Percentiles rank a stretch among this genome's conserved stretches.
Evolutionary conservation across 2,113 vertebrate genomes (phyloP).

Genomic region (Onychostruthus taczanowskii): DNA sequence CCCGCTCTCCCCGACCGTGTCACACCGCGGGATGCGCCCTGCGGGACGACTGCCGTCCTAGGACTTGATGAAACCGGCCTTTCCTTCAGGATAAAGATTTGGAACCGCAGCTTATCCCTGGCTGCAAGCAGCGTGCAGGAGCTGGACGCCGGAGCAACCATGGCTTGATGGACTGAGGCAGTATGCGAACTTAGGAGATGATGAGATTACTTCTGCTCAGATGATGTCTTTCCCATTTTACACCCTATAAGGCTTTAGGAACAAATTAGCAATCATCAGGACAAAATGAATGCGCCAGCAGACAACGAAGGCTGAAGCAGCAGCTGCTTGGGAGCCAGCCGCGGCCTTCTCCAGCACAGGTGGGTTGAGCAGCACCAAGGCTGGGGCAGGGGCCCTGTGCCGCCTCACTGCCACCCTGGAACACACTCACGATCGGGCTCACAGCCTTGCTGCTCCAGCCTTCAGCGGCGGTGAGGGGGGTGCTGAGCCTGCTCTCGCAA

Average conservation of each 20-base stretch:
- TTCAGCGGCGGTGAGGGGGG: too few relatives aligned
- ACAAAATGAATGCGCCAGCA: background rate
- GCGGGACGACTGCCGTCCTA: background rate
- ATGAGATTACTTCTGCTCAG: background rate
- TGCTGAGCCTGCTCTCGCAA: background rate
- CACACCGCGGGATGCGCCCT: background rate
- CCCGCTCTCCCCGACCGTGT: background rate
- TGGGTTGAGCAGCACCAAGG: background rate
- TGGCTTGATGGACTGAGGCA: background rate
- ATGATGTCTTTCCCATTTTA: background rate
- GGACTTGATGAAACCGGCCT: background rate
- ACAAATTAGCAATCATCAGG: background rate
- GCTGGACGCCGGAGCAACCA: background rate
- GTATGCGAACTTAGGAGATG: background rate
- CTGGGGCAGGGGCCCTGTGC: accelerated
- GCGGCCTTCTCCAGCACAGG: background rate
- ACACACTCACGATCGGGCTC: accelerated
- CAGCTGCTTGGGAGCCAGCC: background rate
- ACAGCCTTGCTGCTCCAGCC: background rate
- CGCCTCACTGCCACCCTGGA: accelerated
- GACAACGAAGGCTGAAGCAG: background rate
- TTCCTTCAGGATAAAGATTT: background rate
- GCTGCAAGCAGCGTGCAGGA: background rate
- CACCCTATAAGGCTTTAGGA: background rate
- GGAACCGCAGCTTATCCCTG: background rate